Base-by-base conservation (phyloP, 2,888 invertebrate genomes). In the Frankliniella fusca region DNA sequence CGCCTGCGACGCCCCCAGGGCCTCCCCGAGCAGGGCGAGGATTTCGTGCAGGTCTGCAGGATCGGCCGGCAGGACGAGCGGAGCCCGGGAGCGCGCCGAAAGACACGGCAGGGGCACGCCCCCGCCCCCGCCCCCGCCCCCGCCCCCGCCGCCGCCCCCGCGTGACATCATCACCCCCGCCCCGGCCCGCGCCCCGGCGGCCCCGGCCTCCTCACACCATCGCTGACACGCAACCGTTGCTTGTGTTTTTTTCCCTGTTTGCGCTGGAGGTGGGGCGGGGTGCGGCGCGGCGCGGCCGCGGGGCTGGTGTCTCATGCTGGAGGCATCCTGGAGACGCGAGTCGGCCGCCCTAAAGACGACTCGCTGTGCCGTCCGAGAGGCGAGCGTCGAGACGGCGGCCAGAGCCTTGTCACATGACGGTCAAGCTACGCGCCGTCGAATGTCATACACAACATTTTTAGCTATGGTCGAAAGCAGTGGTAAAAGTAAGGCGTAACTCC, bases 1-100 rank as follows among this genome's bases (percentile, higher is more conserved):
- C 82, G 8, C 84, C 83, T 80, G 49, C 48, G 80, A 49, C 80
- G 49, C 80, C 80, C 80, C 49, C 80, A 80, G 49, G 38, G 80
- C 80, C 80, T 50, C 80, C 49, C 80, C 80, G 27, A 76, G 70
- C 70, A 27, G 70, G 70, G 70, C 70, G 23, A 76, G 70, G 70
- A 76, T 76, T 76, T 76, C 70, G 70, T 76, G 70, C 70, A 76
- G 70, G 70, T 76, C 70, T 23, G 70, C 70, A 76, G 70, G 70
- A 76, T 76, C 70, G 70, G 70, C 70, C 70, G 85, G 85, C 83
- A 85, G 85, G 84, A 85, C 86, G 80, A 87, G 84, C 81, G 86
- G 86, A 83, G 85, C 84, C 83, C 87, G 86, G 81, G 86, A 86
- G 48, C 86, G 85, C 83, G 86, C 85, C 83, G 86, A 85, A 82